phyloP scores from a whole-genome alignment of 2,797 vertebrate genomes.

The Lepilemur septentrionalis region DNA sequence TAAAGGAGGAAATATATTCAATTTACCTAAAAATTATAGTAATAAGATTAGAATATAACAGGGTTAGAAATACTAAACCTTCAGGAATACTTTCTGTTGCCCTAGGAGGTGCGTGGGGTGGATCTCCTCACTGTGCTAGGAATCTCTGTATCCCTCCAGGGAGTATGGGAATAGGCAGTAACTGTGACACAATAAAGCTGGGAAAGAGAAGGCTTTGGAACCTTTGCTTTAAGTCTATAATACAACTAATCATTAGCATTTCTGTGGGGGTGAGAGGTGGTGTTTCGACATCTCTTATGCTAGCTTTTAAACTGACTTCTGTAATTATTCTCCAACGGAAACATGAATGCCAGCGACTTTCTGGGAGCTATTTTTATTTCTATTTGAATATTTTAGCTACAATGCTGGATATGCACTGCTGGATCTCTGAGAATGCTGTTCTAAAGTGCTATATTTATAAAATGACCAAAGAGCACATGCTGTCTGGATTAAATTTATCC shows the following conservation, averaged over 20 bases:
- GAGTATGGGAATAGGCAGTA: neutral
- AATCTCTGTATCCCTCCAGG: conserved; percentile 59
- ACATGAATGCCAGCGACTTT: conserved; percentile 43
- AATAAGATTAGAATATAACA: conserved; percentile 95
- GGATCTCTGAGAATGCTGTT: conserved; percentile 39
- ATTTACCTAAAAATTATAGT: conserved; percentile 92
- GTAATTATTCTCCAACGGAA: conserved; percentile 59
- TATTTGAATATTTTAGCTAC: conserved; percentile 70
- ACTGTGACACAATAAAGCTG: neutral
- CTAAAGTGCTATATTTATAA: conserved; percentile 60
- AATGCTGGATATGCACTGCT: conserved; percentile 43
- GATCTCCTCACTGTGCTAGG: conserved; percentile 65
- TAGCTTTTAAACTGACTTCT: conserved; percentile 56
- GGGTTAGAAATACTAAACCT: conserved; percentile 85
- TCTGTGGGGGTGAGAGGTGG: conserved; percentile 13
- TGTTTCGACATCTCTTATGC: conserved; percentile 31
- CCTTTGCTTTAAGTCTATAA: conserved; percentile 36
- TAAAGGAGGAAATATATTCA: conserved; percentile 94
- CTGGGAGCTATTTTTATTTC: conserved; percentile 61
- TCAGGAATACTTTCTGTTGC: conserved; percentile 76
- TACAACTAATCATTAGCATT: conserved; percentile 51
- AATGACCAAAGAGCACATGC: conserved; percentile 65
- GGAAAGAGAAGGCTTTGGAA: conserved; percentile 36
- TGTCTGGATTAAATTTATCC: conserved; percentile 56
- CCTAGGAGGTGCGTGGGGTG: conserved; percentile 62